A percentile compares a stretch with the other conserved stretches of the same genome.
Evolutionary conservation across 2,797 vertebrate species (phyloP).

Genomic region (Gymnopithys bicolor): DNA sequence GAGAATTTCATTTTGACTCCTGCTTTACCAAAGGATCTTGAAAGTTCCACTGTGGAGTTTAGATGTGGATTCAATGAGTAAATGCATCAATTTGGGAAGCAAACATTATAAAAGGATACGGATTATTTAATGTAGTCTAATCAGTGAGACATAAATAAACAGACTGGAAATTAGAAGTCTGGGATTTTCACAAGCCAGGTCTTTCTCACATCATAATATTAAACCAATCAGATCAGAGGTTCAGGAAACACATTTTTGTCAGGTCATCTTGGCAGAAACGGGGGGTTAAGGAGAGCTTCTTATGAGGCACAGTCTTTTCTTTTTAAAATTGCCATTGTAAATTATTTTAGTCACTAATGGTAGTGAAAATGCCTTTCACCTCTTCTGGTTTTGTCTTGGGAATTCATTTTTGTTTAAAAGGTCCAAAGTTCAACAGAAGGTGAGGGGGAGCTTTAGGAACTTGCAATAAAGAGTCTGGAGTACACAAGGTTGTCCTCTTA

Average conservation of each 20-base stretch:
- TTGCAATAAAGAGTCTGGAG: background rate
- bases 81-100: background rate
- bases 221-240: background rate
- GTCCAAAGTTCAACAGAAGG: background rate
- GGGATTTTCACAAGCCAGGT: background rate
- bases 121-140: background rate
- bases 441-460: background rate
- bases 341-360: background rate
- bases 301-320: background rate
- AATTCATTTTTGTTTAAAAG: background rate
- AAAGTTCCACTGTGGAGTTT: background rate
- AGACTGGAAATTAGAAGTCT: background rate
- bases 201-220: background rate
- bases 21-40: background rate
- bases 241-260: background rate
- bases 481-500: background rate
- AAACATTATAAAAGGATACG: background rate
- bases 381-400: background rate
- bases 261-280: background rate
- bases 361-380: background rate
- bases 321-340: background rate
- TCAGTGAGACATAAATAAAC: background rate
- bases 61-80: background rate
- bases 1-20: background rate
- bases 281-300: background rate